phyloP scores from a whole-genome alignment of 2,888 invertebrate species.

The Trichopoda pennipes region DNA sequence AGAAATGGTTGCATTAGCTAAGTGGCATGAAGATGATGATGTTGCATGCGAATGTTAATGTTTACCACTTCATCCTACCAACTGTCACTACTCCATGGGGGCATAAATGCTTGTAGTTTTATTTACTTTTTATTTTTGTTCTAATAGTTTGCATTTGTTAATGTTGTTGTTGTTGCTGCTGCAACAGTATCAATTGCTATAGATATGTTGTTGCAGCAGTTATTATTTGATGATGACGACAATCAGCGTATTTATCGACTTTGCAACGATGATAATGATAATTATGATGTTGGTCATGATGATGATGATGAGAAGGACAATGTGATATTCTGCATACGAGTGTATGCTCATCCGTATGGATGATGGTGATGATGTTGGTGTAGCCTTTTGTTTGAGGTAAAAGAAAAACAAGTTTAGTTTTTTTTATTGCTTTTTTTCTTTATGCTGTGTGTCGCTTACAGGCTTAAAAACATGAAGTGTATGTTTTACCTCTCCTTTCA shows the following conservation, averaged over 20 bases:
- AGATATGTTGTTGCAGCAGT: conserved; percentile 18
- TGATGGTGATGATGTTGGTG: conserved; percentile 31
- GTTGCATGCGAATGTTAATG: conserved; percentile 10
- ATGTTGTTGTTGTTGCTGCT: not conserved
- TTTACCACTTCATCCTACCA: conserved; percentile 15
- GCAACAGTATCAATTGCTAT: conserved; percentile 11
- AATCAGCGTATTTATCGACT: conserved; percentile 35
- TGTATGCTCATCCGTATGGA: not conserved
- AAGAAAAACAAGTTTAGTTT: conserved; percentile 57
- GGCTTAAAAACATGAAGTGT: conserved; percentile 39
- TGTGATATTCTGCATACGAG: too few species aligned
- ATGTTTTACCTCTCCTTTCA: conserved; percentile 17
- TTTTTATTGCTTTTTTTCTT: not conserved
- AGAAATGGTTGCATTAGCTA: conserved; percentile 28
- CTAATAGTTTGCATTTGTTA: not conserved
- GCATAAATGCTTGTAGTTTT: conserved; percentile 7
- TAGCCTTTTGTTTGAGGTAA: conserved; percentile 30
- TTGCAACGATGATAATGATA: conserved; percentile 9
- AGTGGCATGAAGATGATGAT: conserved; percentile 42
- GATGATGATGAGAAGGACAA: conserved; percentile 36
- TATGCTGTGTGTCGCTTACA: conserved; percentile 38
- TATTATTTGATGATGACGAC: conserved; percentile 53
- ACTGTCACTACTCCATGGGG: conserved; percentile 1
- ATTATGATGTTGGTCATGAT: conserved; percentile 26
- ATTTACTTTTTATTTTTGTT: not conserved